These are phyloP conservation scores for Darevskia nairensis DNA, from an alignment of 2,797 vertebrate species.

Conservation along the genomic window DNA sequence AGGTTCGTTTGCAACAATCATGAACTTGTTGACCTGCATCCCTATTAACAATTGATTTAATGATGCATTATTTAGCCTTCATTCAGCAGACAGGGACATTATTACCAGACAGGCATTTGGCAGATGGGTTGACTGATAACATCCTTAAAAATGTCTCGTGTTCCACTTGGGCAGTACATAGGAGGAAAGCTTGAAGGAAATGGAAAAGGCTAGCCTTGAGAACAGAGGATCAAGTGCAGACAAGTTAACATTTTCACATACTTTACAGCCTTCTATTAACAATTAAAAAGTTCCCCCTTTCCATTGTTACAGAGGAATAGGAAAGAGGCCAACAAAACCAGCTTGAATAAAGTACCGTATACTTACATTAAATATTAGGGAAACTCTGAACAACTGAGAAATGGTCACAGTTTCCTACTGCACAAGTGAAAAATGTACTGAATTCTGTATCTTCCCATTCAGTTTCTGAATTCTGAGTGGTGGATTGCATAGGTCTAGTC, in stretches of 20 bases:
- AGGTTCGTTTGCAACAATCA: constrained; percentile 44
- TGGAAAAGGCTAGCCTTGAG: background rate
- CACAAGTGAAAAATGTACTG: background rate
- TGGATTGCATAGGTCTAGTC: background rate
- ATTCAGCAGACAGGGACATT: constrained; percentile 68
- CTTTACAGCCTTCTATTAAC: background rate
- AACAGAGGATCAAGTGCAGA: constrained; percentile 5
- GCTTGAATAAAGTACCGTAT: constrained; percentile 6
- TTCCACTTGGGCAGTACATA: constrained; percentile 46
- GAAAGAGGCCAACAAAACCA: background rate
- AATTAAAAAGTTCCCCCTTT: background rate
- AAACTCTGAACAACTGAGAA: background rate
- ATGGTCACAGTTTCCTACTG: background rate
- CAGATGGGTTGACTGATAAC: constrained; percentile 71
- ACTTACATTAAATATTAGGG: background rate
- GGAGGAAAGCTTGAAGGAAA: background rate
- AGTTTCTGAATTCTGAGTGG: background rate
- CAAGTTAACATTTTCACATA: constrained; percentile 7
- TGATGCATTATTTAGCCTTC: constrained; percentile 73
- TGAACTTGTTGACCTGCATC: constrained; percentile 70
- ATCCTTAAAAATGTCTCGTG: constrained; percentile 63
- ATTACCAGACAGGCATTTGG: constrained; percentile 70
- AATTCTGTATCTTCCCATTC: background rate
- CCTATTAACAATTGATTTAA: constrained; percentile 73
- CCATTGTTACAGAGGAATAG: background rate